Conservation (phyloP, 2,113 vertebrate genomes). For the Podilymbus podiceps region DNA sequence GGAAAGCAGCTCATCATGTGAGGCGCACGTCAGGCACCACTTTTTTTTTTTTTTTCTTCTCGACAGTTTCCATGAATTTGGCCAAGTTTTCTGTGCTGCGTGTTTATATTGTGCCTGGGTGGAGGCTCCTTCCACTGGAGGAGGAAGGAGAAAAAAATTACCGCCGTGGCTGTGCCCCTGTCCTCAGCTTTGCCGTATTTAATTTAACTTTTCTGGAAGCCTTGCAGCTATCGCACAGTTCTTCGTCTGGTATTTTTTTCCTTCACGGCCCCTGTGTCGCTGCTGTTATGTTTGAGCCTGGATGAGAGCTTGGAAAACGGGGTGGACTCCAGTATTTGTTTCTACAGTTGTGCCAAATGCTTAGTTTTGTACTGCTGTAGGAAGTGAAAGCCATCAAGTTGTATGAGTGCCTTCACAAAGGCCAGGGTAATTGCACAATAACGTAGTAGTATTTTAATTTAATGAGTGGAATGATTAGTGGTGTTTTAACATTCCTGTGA, state of each 20-base stretch:
- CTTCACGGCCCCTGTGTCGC: neutral
- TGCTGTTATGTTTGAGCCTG: neutral
- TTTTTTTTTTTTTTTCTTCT: neutral
- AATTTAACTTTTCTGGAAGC: neutral
- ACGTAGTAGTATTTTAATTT: neutral
- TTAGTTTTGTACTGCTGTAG: neutral
- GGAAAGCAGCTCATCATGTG: slow-evolving; percentile 21
- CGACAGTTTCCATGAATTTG: neutral
- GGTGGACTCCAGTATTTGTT: fast-evolving
- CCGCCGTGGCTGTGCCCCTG: fast-evolving
- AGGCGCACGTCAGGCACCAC: neutral
- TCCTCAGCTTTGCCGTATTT: fast-evolving
- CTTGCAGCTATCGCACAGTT: fast-evolving
- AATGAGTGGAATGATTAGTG: neutral
- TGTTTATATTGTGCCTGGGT: slow-evolving; percentile 15
- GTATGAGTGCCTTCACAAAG: neutral
- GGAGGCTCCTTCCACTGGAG: neutral
- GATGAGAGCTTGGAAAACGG: neutral
- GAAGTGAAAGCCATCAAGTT: neutral
- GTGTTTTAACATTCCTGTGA: neutral
- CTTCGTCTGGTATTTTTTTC: fast-evolving
- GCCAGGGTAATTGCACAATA: neutral
- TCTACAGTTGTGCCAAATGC: neutral
- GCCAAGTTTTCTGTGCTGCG: slow-evolving; percentile 16
- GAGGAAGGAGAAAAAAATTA: neutral